Evolutionary conservation across 2,113 vertebrate genomes (phyloP).

Genomic region (Etia nguti): DNA sequence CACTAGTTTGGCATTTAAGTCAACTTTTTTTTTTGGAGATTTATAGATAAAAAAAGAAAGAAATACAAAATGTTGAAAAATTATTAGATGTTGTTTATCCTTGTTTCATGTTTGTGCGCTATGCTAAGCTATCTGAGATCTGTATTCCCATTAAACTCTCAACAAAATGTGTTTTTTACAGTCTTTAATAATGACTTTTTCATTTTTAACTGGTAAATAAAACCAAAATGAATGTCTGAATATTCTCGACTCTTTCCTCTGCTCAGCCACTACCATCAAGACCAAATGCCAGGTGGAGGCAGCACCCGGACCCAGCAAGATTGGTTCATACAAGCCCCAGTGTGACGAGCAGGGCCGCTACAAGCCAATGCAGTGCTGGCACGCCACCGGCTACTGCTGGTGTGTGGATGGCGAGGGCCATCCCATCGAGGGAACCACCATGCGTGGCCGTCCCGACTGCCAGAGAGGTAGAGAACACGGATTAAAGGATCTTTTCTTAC

Average conservation of each 20-base stretch:
- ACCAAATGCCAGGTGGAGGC: slow-evolving; percentile 82
- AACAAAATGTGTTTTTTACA: background rate
- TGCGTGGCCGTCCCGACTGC: slow-evolving; percentile 65
- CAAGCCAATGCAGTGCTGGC: slow-evolving; percentile 82
- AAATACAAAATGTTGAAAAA: background rate
- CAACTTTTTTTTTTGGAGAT: background rate
- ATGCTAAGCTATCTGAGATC: background rate
- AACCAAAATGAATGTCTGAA: background rate
- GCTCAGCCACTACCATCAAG: slow-evolving; percentile 47
- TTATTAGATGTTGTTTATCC: background rate
- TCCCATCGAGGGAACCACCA: slow-evolving; percentile 69
- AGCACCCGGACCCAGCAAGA: background rate
- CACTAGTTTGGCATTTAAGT: background rate
- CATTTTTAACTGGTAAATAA: background rate
- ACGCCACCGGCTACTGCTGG: slow-evolving; percentile 83
- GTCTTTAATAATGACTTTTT: fast-evolving
- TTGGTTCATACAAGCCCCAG: slow-evolving; percentile 74
- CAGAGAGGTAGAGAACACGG: slow-evolving; percentile 37
- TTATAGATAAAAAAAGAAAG: background rate
- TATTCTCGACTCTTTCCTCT: background rate
- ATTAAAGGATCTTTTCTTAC: background rate
- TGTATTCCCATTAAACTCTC: background rate
- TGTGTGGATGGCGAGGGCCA: slow-evolving; percentile 83
- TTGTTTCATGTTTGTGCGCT: background rate
- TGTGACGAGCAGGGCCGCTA: slow-evolving; percentile 86